phyloP scores from a whole-genome alignment of 2,113 vertebrate species.

The Takifugu bimaculatus region DNA sequence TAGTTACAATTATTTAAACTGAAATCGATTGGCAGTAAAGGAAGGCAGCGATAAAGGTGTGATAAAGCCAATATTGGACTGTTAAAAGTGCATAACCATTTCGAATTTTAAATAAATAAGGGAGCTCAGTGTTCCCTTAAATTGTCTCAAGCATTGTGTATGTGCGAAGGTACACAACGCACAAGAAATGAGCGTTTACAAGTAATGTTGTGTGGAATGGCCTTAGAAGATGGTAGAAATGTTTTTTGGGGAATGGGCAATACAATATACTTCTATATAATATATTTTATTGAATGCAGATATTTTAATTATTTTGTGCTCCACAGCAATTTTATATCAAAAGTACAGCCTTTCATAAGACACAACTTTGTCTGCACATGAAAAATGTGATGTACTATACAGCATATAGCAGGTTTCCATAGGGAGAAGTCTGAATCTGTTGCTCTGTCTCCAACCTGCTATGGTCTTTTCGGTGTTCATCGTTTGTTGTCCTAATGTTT shows the following conservation, averaged over 20 bases:
- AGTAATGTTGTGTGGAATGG: constrained; percentile 34
- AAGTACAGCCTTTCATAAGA: constrained; percentile 22
- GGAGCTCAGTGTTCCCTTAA: too few species aligned
- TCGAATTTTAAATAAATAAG: background rate
- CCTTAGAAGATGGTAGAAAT: constrained; percentile 42
- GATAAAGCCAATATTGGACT: background rate
- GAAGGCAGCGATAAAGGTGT: constrained; percentile 24
- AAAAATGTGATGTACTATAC: background rate
- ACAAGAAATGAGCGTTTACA: too few species aligned
- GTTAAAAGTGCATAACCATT: constrained; percentile 5
- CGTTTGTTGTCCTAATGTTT: constrained; percentile 24
- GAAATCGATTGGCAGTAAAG: constrained; percentile 10
- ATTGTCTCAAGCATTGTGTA: too few species aligned
- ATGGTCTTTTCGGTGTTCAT: constrained; percentile 3
- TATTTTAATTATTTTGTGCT: constrained; percentile 44
- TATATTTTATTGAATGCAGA: constrained; percentile 35
- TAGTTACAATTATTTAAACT: background rate
- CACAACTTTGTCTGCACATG: background rate
- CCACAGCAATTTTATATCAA: constrained; percentile 29
- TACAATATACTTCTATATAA: constrained; percentile 13
- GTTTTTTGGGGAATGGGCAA: constrained; percentile 29
- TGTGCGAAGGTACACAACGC: too few species aligned
- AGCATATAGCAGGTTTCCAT: background rate
- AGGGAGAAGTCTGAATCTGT: background rate
- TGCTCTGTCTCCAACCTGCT: background rate